Evolutionary conservation across 2,797 vertebrate genomes (phyloP).

Genomic region (Hyperoplus immaculatus): DNA sequence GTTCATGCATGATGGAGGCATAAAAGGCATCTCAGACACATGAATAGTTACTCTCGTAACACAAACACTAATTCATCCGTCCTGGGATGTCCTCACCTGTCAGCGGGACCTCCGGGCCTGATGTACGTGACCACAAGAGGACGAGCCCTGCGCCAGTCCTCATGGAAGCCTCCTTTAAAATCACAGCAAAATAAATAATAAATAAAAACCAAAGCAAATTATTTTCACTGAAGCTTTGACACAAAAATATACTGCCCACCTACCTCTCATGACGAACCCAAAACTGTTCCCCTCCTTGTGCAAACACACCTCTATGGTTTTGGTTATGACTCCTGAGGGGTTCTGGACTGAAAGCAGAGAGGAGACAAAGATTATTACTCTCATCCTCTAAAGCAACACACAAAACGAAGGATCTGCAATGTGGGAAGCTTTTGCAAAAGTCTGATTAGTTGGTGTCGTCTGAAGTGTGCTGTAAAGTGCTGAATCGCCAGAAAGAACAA

Average conservation of each 20-base stretch:
- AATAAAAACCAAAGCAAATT: not conserved
- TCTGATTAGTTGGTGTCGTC: not conserved
- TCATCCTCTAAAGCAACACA: not conserved
- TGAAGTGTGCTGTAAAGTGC: not conserved
- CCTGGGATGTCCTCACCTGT: conserved; percentile 87
- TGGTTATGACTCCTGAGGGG: conserved; percentile 90
- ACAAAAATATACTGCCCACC: conserved; percentile 2
- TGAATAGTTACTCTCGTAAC: conserved; percentile 23
- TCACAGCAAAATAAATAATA: not conserved
- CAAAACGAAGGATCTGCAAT: not conserved
- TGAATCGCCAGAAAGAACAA: conserved; percentile 16
- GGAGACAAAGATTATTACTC: not conserved
- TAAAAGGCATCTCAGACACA: conserved; percentile 17
- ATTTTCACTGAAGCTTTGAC: not conserved
- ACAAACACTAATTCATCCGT: conserved; percentile 11
- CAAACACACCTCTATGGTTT: conserved; percentile 95
- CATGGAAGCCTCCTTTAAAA: conserved; percentile 93
- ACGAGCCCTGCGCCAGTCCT: conserved; percentile 95
- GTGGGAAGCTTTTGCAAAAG: not conserved
- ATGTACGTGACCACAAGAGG: conserved; percentile 93
- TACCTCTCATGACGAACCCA: conserved; percentile 98
- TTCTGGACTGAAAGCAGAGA: conserved; percentile 87
- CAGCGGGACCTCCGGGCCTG: conserved; percentile 94
- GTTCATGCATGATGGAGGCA: conserved; percentile 26
- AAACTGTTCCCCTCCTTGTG: conserved; percentile 98